Evolutionary conservation across 64 coral and sea anemone genomes (phyloP).

Genomic region (Montipora capricornis): DNA sequence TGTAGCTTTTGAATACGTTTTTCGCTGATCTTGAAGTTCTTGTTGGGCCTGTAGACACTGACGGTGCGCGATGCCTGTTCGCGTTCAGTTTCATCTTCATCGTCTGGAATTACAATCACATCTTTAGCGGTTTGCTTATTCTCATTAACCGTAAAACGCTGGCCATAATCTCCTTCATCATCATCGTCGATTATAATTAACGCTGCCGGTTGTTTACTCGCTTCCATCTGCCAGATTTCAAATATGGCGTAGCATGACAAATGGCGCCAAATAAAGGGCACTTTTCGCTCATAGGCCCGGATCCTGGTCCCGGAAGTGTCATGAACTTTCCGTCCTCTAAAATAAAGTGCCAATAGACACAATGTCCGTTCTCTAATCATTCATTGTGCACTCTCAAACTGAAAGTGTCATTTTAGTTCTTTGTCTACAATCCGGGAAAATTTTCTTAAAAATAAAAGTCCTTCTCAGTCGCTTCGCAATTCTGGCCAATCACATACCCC

Average conservation of each 20-base stretch:
- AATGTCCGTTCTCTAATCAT: no score
- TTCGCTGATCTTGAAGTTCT: background rate
- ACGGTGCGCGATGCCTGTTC: background rate
- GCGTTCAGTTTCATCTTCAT: background rate
- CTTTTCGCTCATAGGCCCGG: background rate
- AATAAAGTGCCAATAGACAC: no score
- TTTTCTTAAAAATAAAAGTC: no score
- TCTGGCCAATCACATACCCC: background rate
- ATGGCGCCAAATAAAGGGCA: background rate
- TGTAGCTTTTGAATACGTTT: background rate
- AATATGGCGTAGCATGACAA: background rate
- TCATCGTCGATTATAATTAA: constrained; percentile 6
- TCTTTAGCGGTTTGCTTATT: no score
- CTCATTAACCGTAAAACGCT: background rate
- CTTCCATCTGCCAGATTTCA: background rate
- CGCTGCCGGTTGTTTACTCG: background rate
- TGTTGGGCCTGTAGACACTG: background rate
- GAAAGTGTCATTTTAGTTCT: no score
- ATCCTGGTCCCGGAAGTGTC: no score
- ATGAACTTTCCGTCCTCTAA: no score
- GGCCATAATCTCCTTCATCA: background rate
- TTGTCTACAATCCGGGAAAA: no score
- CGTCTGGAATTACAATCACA: background rate
- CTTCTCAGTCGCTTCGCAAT: no score
- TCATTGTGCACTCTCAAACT: no score